These are phyloP conservation scores for Lemur catta DNA, from an alignment of 2,797 vertebrate genomes.

Conservation along the genomic window DNA sequence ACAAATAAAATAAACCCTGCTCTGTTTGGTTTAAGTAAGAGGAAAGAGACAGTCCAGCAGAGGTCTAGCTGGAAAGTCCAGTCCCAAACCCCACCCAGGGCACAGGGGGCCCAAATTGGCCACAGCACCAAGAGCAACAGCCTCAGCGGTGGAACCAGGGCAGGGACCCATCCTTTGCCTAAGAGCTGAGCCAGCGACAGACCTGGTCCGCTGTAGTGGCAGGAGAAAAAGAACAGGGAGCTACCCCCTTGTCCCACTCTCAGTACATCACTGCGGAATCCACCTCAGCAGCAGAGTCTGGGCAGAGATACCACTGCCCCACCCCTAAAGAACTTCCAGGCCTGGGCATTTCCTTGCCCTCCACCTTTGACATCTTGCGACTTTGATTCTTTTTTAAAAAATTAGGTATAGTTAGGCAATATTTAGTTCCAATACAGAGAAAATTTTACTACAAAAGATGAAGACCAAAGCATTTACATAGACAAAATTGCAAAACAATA, in stretches of 20 bases:
- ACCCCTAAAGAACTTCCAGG: neutral
- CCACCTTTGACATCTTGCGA: neutral
- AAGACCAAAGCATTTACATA: neutral
- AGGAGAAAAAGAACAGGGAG: neutral
- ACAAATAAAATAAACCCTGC: neutral
- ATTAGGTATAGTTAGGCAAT: neutral
- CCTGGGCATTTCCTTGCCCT: neutral
- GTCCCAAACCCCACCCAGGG: fast-evolving
- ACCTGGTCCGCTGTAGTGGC: neutral
- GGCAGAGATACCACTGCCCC: no score
- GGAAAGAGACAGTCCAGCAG: neutral
- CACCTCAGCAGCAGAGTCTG: neutral
- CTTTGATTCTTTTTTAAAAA: neutral
- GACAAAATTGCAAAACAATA: neutral
- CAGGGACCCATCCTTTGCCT: neutral
- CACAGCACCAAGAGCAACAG: neutral
- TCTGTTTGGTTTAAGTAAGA: neutral
- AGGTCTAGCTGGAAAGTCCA: neutral
- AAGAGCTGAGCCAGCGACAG: neutral
- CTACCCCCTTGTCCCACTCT: fast-evolving
- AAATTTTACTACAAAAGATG: neutral
- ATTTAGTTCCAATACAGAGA: neutral
- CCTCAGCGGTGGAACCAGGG: no score
- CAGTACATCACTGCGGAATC: fast-evolving
- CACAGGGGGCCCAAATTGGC: fast-evolving